Conservation (phyloP, 2,797 vertebrate species). For the Pangasius djambal region DNA sequence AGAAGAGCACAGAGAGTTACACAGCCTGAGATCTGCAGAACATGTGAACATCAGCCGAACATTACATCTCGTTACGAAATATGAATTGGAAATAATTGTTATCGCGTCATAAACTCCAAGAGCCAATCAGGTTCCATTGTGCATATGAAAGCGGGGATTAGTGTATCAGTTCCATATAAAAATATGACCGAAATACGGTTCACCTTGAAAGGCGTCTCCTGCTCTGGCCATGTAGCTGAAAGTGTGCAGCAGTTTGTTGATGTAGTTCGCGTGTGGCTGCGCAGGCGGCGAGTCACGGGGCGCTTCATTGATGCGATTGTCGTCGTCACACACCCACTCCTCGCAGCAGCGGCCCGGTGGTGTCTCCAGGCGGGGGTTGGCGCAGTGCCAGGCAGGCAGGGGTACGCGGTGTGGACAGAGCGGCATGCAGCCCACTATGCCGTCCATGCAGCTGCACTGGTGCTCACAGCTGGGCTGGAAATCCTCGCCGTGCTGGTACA, state of each 20-base stretch:
- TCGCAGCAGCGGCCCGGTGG: conserved; percentile 68
- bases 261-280: conserved; percentile 66
- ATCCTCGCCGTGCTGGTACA: conserved; percentile 79
- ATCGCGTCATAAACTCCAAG: background rate
- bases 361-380: conserved; percentile 61
- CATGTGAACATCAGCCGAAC: background rate
- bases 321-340: conserved; percentile 73
- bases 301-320: conserved; percentile 74
- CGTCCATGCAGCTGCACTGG: conserved; percentile 78
- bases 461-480: conserved; percentile 78
- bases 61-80: too few species aligned
- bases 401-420: conserved; percentile 73
- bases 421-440: conserved; percentile 80
- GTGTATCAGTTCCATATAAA: background rate
- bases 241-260: conserved; percentile 60
- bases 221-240: conserved; percentile 42
- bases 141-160: background rate
- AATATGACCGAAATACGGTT: background rate
- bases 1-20: background rate
- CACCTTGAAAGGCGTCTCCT: conserved; percentile 63
- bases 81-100: background rate
- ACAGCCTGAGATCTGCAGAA: background rate
- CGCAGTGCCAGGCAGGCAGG: conserved; percentile 68
- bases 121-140: background rate
- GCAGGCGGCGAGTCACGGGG: conserved; percentile 48